These are phyloP conservation scores for Lysandra coridon DNA, from an alignment of 2,888 invertebrate species.

Conservation along the genomic window DNA sequence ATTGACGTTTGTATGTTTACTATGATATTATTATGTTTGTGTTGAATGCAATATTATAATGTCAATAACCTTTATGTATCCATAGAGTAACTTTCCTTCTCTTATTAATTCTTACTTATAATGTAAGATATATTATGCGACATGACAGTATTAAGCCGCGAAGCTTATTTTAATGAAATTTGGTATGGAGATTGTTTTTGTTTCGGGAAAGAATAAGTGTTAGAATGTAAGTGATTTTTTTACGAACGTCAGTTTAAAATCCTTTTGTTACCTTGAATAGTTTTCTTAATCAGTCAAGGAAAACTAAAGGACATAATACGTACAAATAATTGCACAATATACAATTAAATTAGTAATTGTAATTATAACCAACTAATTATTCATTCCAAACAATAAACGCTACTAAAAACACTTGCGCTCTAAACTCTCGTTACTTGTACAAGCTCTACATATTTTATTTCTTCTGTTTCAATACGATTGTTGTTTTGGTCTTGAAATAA, in stretches of 20 bases:
- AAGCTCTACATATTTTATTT: not conserved
- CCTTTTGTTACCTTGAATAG: not conserved
- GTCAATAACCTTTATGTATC: not conserved
- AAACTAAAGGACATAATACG: not conserved
- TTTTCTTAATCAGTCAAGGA: not conserved
- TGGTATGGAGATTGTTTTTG: no score
- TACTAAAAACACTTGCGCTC: constrained; percentile 18
- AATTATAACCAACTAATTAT: not conserved
- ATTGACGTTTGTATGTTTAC: not conserved
- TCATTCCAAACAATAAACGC: not conserved
- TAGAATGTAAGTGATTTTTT: no score
- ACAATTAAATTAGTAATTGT: not conserved
- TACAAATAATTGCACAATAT: not conserved
- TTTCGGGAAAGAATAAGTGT: no score
- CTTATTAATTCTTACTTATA: no score
- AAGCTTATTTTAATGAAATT: no score
- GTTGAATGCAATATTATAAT: not conserved
- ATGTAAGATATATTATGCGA: no score
- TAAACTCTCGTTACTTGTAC: not conserved
- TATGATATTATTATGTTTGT: not conserved
- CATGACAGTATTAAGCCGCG: no score
- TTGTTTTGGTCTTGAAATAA: not conserved
- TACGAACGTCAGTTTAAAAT: no score
- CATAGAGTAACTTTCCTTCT: no score
- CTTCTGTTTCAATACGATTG: not conserved